Percentiles rank a stretch among this genome's conserved stretches.
These are phyloP conservation scores for Pangasius djambal DNA, from an alignment of 2,797 vertebrate species.

Conservation along the genomic window DNA sequence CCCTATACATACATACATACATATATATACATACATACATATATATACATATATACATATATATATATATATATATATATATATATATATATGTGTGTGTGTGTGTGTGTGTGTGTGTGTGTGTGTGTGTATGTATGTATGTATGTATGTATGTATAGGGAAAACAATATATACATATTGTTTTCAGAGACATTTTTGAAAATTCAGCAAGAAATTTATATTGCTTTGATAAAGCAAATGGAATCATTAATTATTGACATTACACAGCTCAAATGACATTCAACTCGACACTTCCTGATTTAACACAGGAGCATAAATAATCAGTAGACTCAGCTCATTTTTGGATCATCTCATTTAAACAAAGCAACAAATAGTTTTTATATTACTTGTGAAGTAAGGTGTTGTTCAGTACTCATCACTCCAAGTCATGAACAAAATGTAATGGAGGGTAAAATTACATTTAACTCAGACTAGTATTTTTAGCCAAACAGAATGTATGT, in stretches of 20 bases:
- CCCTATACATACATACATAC: not conserved
- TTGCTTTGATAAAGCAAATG: not conserved
- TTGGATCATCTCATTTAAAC: not conserved
- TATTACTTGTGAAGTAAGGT: not conserved
- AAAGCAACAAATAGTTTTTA: not conserved
- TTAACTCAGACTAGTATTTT: not conserved
- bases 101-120: too few species aligned
- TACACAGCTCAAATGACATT: not conserved
- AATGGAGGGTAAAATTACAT: constrained; percentile 18
- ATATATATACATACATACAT: too few species aligned
- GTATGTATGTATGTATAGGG: too few species aligned
- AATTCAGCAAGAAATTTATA: not conserved
- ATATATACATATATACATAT: too few species aligned
- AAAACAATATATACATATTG: not conserved
- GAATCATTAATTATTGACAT: not conserved
- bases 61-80: too few species aligned
- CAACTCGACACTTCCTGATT: not conserved
- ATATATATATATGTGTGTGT: too few species aligned
- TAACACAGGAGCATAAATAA: not conserved
- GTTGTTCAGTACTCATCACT: not conserved
- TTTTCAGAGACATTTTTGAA: not conserved
- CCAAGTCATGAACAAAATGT: not conserved
- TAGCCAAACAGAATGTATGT: constrained; percentile 17
- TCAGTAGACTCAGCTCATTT: not conserved
- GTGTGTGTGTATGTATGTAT: too few species aligned